Evolutionary conservation across 2,888 invertebrate species (phyloP).

Genomic region (Meloe dianella): DNA sequence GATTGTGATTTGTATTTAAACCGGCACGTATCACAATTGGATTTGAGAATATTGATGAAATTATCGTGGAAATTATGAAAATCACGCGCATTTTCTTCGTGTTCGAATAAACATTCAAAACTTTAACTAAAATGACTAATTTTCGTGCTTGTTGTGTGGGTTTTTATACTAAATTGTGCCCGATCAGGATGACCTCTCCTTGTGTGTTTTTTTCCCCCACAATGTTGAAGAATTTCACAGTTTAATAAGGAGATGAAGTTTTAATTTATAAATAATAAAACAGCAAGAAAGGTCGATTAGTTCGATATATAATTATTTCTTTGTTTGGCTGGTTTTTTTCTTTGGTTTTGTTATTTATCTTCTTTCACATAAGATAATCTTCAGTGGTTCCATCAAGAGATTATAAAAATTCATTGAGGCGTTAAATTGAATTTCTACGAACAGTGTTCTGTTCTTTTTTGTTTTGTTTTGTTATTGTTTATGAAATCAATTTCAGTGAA

Average conservation of each 20-base stretch:
- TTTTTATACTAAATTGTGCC: constrained; percentile 26
- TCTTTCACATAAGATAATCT: background rate
- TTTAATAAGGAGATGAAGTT: constrained; percentile 31
- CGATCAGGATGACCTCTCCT: constrained; percentile 23
- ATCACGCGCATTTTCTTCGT: constrained; percentile 15
- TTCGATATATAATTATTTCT: constrained; percentile 14
- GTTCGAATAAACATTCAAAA: constrained; percentile 11
- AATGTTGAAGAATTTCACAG: constrained; percentile 26
- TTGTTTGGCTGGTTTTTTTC: constrained; percentile 8
- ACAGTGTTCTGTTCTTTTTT: background rate
- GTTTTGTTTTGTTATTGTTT: too few species aligned
- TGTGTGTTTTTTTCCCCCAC: constrained; percentile 10
- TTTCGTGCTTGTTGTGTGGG: background rate
- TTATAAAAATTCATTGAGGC: constrained; percentile 17
- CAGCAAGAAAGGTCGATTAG: constrained; percentile 28
- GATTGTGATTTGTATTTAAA: constrained; percentile 34
- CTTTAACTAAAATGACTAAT: constrained; percentile 11
- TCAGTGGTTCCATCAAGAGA: background rate
- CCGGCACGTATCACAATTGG: constrained; percentile 42
- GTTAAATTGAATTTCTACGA: constrained; percentile 24
- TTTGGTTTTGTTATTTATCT: background rate
- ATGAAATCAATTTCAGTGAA: too few species aligned
- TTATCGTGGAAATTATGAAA: constrained; percentile 8
- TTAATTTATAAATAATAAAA: constrained; percentile 12
- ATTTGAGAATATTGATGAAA: constrained; percentile 8